Percentiles rank a stretch among this genome's conserved stretches.
phyloP scores from a whole-genome alignment of 2,888 invertebrate species.

The Campaea margaritaria region DNA sequence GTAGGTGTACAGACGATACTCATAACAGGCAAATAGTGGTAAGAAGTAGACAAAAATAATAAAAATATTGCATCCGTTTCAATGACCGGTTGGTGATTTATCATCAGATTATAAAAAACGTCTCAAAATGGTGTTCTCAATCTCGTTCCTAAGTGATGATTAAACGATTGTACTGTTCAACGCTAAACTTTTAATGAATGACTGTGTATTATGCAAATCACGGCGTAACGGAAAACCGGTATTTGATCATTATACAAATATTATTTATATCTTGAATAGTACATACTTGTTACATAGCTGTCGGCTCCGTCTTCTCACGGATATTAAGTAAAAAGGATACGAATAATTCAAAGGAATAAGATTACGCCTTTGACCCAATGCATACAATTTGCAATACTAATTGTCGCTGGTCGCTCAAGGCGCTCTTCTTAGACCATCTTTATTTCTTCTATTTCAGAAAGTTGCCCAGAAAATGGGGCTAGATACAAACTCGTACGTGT shows the following conservation, averaged over 20 bases:
- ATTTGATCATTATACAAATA: constrained; percentile 1
- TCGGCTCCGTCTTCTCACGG: background rate
- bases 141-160: constrained; percentile 17
- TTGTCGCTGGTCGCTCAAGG: background rate
- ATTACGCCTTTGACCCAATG: background rate
- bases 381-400: background rate
- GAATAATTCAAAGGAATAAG: background rate
- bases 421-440: constrained; percentile 2
- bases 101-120: constrained; percentile 26
- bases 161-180: constrained; percentile 1
- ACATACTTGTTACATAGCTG: background rate
- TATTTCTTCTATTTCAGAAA: constrained; percentile 51
- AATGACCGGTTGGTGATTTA: constrained; percentile 28
- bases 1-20: too few relatives aligned
- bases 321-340: background rate
- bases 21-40: too few relatives aligned
- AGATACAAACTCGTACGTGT: constrained; percentile 92
- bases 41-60: too few relatives aligned
- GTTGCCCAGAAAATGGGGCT: constrained; percentile 94
- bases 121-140: constrained; percentile 8
- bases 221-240: constrained; percentile 19
- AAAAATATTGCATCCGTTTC: constrained; percentile 35
- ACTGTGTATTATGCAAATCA: constrained; percentile 20
- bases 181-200: constrained; percentile 10
- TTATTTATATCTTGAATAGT: background rate